A percentile compares a stretch with the other conserved stretches of the same genome.
Evolutionary conservation across 2,888 invertebrate genomes (phyloP).

Genomic region (Tribolium freemani): DNA sequence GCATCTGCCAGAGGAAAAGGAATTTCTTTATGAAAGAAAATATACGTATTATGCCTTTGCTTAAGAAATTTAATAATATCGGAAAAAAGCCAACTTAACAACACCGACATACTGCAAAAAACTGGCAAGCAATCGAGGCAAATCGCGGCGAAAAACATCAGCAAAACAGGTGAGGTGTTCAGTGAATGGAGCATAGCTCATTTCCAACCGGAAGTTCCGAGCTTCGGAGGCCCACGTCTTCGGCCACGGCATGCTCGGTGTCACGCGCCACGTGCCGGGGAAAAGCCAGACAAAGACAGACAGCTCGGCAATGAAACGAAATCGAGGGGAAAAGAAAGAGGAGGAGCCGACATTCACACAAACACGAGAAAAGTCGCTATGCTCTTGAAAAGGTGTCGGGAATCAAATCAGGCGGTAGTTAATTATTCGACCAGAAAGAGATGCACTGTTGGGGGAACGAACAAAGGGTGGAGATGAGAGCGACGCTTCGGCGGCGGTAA

Average conservation of each 20-base stretch:
- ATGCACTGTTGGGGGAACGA: not conserved
- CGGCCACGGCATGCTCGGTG: conserved; percentile 53
- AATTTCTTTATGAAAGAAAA: conserved; percentile 43
- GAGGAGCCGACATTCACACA: not conserved
- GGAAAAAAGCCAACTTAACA: conserved; percentile 9
- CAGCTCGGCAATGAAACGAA: conserved; percentile 37
- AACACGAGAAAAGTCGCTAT: not conserved
- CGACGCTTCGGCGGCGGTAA: not conserved
- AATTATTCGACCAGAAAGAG: conserved; percentile 12
- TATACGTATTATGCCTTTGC: conserved; percentile 32
- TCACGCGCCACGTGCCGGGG: conserved; percentile 50
- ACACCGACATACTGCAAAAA: not conserved
- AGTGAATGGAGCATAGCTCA: not conserved
- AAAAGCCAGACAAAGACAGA: conserved; percentile 7
- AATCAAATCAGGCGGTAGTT: conserved; percentile 21
- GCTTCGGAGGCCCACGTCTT: conserved; percentile 47
- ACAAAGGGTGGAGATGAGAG: conserved; percentile 6
- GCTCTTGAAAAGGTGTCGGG: conserved; percentile 7
- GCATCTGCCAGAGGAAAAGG: conserved; percentile 39
- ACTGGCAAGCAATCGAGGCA: not conserved
- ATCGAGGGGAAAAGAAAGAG: not conserved
- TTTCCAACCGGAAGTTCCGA: conserved; percentile 51
- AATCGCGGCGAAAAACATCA: not conserved
- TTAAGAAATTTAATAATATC: conserved; percentile 39
- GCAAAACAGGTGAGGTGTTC: no score